Conservation (phyloP, 64 coral and sea anemone species). For the Exaiptasia diaphana region DNA sequence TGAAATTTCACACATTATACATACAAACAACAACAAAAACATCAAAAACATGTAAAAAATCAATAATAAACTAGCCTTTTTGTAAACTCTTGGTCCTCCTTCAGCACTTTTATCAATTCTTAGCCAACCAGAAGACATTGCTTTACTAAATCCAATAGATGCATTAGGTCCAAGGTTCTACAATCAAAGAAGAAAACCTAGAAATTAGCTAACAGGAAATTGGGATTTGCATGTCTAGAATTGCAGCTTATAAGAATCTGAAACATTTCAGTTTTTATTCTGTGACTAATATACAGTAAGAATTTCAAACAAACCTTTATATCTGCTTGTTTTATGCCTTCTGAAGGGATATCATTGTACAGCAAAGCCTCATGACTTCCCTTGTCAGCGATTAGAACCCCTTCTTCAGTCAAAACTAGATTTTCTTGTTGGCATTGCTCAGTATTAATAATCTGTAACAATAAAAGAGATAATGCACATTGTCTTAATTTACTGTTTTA, state of each 20-base stretch:
- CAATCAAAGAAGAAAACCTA: neutral
- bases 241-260: too few relatives aligned
- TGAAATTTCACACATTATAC: neutral
- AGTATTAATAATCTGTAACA: constrained; percentile 75
- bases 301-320: constrained; percentile 53
- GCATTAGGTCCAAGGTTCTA: constrained; percentile 85
- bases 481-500: too few relatives aligned
- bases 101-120: constrained; percentile 82
- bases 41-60: too few relatives aligned
- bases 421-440: constrained; percentile 83
- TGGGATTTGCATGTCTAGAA: neutral
- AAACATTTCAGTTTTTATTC: too few relatives aligned
- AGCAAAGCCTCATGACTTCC: constrained; percentile 96
- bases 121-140: constrained; percentile 95
- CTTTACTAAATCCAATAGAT: constrained; percentile 90
- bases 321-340: constrained; percentile 76
- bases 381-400: constrained; percentile 73
- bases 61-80: too few relatives aligned
- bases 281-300: too few relatives aligned
- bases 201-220: neutral
- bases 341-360: constrained; percentile 68
- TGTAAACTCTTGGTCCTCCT: constrained; percentile 83
- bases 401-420: constrained; percentile 84
- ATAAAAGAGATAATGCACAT: neutral
- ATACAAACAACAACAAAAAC: too few relatives aligned